Evolutionary conservation across 2,113 vertebrate species (phyloP), one percentile per base, ranked within the genome.

Genomic region (Tonatia bakeri): DNA sequence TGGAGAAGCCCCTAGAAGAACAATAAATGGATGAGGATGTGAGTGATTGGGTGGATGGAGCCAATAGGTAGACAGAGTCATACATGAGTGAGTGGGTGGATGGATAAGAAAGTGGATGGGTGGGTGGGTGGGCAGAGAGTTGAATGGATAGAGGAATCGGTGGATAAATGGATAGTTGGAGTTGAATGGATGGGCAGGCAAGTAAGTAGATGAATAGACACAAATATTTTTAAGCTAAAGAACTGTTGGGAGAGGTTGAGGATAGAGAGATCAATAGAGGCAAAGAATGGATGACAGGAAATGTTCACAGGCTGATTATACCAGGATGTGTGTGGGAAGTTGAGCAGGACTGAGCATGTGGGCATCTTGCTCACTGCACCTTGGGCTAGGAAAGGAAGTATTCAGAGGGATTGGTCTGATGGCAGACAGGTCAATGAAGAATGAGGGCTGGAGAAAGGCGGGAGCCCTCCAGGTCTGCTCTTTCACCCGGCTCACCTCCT

Each of bases 401-500:
- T 85, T 92, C 56, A 54, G 33, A 85, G 45, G 47, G 43, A 9
- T 43, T 17, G 36, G 10, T 40, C 61, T 64, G 69, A 72, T 16
- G 36, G 36, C 33, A 95, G 77, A 70, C 20, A 16, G 19, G 36
- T 33, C 43, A 70, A 20, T 50, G 67, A 91, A 10, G 72, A 56
- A 70, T 45, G 56, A 45, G 38, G n/a, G 81, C 19, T 11, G 52
- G 38, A 15, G 61, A 77, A 12, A 47, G 22, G 64, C 47, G 70
- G 50, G 95, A 36, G 19, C 24, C 61, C 75, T 33, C 52, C 28
- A 61, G 43, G 5, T 40, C 17, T 82, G 40, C 12, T 40, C 16
- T 43, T 72, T 22, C 8, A 2, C 43, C 86, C 26, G 20, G 43
- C 92, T 96, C 75, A 99, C 98, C 98, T 99, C 75, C 79, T 98